Evolutionary conservation across 1,140 invertebrate species (phyloP).

Genomic region (Drosophila truncata): DNA sequence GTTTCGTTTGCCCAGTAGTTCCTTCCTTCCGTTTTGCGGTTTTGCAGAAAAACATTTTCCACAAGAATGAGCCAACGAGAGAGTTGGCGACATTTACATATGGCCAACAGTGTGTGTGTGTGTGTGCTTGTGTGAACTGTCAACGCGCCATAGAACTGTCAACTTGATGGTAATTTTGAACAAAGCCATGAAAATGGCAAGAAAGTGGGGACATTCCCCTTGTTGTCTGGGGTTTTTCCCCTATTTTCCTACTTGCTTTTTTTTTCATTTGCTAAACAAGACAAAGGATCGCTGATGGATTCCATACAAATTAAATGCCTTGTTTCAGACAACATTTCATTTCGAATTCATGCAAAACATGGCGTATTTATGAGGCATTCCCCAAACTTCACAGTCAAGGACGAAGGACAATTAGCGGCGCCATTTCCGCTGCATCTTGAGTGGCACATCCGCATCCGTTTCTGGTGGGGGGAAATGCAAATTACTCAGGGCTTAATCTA

Average conservation of each 20-base stretch:
- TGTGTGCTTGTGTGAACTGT: constrained; percentile 75
- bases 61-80: constrained; percentile 75
- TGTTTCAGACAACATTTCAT: constrained; percentile 74
- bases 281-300: constrained; percentile 78
- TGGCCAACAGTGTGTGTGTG: constrained; percentile 47
- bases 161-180: constrained; percentile 84
- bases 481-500: constrained; percentile 32
- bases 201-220: constrained; percentile 26
- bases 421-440: constrained; percentile 70
- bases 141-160: constrained; percentile 85
- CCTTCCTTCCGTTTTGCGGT: constrained; percentile 80
- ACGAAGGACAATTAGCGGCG: constrained; percentile 64
- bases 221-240: constrained; percentile 26
- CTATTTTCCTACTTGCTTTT: neutral
- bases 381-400: constrained; percentile 2
- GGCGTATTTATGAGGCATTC: constrained; percentile 69
- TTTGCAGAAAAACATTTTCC: constrained; percentile 75
- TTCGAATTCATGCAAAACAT: constrained; percentile 77
- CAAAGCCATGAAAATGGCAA: constrained; percentile 76
- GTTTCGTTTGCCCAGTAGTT: constrained; percentile 66
- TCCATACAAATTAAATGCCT: constrained; percentile 78
- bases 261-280: constrained; percentile 29
- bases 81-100: constrained; percentile 79
- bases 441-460: constrained; percentile 65
- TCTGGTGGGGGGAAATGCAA: constrained; percentile 24